These are phyloP conservation scores for Geococcyx californianus DNA, from an alignment of 2,113 vertebrate species.

Conservation along the genomic window DNA sequence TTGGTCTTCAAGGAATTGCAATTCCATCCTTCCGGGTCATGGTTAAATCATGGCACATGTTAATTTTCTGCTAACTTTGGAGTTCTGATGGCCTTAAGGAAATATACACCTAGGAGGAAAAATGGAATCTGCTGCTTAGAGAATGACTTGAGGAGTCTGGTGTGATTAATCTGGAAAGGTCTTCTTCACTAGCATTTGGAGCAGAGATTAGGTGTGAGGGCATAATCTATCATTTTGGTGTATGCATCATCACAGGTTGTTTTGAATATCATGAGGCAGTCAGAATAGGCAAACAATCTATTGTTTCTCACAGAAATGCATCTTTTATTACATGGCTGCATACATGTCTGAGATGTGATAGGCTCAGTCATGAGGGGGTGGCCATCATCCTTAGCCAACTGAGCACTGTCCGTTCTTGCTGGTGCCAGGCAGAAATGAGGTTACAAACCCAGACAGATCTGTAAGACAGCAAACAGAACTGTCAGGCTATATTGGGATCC, in stretches of 20 bases:
- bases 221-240: neutral
- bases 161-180: conserved; percentile 40
- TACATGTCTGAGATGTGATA: neutral
- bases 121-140: neutral
- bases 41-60: conserved; percentile 52
- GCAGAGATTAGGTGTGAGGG: neutral
- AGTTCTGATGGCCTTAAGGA: conserved; percentile 21
- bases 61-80: conserved; percentile 13
- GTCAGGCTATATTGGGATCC: neutral
- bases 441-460: neutral
- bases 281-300: neutral
- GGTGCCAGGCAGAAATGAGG: neutral
- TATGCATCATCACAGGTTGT: neutral
- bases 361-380: neutral
- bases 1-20: conserved; percentile 36
- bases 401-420: neutral
- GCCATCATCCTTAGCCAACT: neutral
- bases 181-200: neutral
- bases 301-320: neutral
- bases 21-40: conserved; percentile 17
- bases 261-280: neutral
- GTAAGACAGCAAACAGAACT: neutral
- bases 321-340: neutral
- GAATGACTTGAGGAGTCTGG: neutral
- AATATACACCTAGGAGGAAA: conserved; percentile 29